These are phyloP conservation scores for Chionoecetes opilio DNA, from an alignment of 1,140 invertebrate species.

Conservation along the genomic window DNA sequence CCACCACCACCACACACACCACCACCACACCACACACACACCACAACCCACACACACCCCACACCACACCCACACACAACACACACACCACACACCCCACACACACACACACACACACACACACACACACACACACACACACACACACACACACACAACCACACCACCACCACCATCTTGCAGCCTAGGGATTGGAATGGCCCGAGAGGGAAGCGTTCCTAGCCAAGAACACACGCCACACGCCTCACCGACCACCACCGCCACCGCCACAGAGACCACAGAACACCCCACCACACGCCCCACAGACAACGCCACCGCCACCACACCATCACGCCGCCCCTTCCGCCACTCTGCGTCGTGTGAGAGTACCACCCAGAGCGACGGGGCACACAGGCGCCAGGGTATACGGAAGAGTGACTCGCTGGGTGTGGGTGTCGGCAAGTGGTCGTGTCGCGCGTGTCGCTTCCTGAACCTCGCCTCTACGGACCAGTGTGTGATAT, in stretches of 20 bases:
- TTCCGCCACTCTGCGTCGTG: neutral
- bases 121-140: too few species aligned
- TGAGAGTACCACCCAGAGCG: neutral
- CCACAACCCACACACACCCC: too few species aligned
- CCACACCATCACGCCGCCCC: neutral
- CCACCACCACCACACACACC: too few species aligned
- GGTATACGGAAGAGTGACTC: conserved; percentile 50
- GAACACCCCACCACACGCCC: neutral
- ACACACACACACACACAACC: too few species aligned
- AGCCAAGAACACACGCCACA: conserved; percentile 59
- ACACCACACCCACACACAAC: too few species aligned
- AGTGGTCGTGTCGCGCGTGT: conserved; percentile 67
- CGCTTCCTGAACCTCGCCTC: conserved; percentile 68
- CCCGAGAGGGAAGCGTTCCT: conserved; percentile 49
- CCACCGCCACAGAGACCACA: neutral
- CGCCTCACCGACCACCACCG: neutral
- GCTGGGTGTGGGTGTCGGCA: conserved; percentile 50
- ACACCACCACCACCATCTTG: neutral
- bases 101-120: too few species aligned
- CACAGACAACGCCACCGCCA: neutral
- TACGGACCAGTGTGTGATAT: conserved; percentile 73
- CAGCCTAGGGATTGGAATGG: conserved; percentile 58
- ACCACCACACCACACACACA: too few species aligned
- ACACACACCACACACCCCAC: neutral
- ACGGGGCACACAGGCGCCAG: neutral